phyloP scores from a whole-genome alignment of 2,888 invertebrate species.

The Nyleta sp. region DNA sequence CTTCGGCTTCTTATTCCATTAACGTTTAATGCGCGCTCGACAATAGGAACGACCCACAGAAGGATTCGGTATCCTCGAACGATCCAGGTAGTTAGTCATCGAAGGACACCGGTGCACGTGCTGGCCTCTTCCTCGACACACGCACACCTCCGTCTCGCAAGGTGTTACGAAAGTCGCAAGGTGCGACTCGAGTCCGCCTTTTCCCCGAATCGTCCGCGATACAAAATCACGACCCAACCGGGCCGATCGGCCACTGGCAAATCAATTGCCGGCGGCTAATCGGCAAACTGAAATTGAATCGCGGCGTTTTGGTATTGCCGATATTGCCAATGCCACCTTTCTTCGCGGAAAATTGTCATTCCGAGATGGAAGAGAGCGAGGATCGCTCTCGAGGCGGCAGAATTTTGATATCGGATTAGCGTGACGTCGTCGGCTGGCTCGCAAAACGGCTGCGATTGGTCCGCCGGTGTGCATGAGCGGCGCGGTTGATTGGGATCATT shows the following conservation, averaged over 20 bases:
- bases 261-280: conserved; percentile 29
- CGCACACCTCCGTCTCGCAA: conserved; percentile 55
- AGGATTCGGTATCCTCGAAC: conserved; percentile 70
- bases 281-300: conserved; percentile 29
- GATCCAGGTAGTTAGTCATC: conserved; percentile 71
- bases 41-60: conserved; percentile 62
- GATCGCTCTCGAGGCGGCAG: conserved; percentile 46
- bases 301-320: conserved; percentile 9
- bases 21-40: conserved; percentile 44
- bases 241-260: conserved; percentile 7
- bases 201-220: no score
- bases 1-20: conserved; percentile 40
- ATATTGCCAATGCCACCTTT: conserved; percentile 3
- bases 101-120: conserved; percentile 68
- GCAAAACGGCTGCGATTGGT: conserved; percentile 73
- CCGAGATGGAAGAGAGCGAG: not conserved
- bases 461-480: conserved; percentile 68
- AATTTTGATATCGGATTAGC: conserved; percentile 65
- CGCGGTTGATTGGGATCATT: conserved; percentile 78
- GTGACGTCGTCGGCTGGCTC: conserved; percentile 50
- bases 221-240: no score
- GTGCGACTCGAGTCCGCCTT: no score
- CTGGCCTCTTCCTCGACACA: conserved; percentile 67
- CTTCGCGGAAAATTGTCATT: conserved; percentile 27
- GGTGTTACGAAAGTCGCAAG: conserved; percentile 69